Percentiles rank a stretch among this genome's conserved stretches.
These are phyloP conservation scores for Drosophila jambulina DNA, from an alignment of 1,140 invertebrate species.

Conservation along the genomic window DNA sequence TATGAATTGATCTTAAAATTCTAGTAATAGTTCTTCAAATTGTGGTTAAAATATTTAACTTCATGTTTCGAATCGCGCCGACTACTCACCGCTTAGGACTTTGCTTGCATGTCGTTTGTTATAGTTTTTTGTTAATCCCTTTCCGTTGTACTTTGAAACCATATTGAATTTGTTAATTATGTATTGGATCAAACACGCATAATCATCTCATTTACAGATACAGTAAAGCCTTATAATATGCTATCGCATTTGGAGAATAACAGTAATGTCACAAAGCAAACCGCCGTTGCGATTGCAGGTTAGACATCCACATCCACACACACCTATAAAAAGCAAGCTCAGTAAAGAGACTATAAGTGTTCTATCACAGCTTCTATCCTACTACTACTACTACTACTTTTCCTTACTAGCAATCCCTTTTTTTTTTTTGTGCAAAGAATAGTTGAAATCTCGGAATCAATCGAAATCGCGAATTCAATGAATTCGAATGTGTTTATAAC, in stretches of 20 bases:
- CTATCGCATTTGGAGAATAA: constrained; percentile 85
- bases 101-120: constrained; percentile 37
- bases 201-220: constrained; percentile 83
- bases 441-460: constrained; percentile 12
- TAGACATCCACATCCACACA: constrained; percentile 69
- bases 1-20: background rate
- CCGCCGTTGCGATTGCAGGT: constrained; percentile 84
- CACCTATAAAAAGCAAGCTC: constrained; percentile 42
- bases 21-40: background rate
- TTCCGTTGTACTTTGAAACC: constrained; percentile 7
- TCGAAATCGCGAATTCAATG: constrained; percentile 9
- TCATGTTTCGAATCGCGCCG: constrained; percentile 3
- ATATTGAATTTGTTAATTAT: constrained; percentile 33
- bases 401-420: constrained; percentile 31
- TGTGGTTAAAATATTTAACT: background rate
- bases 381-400: constrained; percentile 22
- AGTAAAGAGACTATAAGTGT: constrained; percentile 50
- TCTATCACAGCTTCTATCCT: constrained; percentile 43
- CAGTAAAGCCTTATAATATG: constrained; percentile 85
- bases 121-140: background rate
- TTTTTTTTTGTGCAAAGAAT: constrained; percentile 34
- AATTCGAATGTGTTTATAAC: background rate
- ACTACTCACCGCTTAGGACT: constrained; percentile 19
- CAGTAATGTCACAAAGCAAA: constrained; percentile 84
- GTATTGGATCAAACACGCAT: constrained; percentile 54